phyloP scores from a whole-genome alignment of 1,140 invertebrate genomes.

The Papilio polytes region DNA sequence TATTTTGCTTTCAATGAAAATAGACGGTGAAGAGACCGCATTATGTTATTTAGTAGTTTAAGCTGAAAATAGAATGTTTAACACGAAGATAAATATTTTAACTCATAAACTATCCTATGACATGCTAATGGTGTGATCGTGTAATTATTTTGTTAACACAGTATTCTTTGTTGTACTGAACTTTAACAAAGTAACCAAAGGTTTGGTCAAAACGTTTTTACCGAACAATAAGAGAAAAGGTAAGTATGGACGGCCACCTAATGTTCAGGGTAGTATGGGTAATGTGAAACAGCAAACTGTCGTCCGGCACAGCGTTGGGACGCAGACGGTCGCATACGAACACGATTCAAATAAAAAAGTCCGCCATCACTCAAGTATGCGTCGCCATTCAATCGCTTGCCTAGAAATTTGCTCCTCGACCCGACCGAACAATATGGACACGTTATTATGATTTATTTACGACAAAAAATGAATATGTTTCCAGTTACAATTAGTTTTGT shows the following conservation, averaged over 20 bases:
- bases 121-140: too few species aligned
- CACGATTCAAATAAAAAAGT: conserved; percentile 84
- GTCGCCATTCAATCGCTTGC: conserved; percentile 77
- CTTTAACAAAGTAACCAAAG: not conserved
- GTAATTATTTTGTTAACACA: too few species aligned
- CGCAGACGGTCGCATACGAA: conserved; percentile 73
- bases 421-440: conserved; percentile 60
- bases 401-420: conserved; percentile 72
- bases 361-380: conserved; percentile 82
- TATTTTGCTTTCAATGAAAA: not conserved
- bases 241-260: conserved; percentile 6
- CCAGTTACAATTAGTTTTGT: not conserved
- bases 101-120: not conserved
- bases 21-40: not conserved
- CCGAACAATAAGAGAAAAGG: conserved; percentile 17
- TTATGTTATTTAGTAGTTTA: not conserved
- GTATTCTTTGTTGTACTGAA: too few species aligned
- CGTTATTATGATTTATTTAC: conserved; percentile 42
- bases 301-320: conserved; percentile 38
- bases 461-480: not conserved
- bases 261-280: conserved; percentile 3
- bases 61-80: not conserved
- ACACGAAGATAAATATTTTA: not conserved
- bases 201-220: not conserved
- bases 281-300: conserved; percentile 51